These are phyloP conservation scores for Glaucopsyche alexis DNA, from an alignment of 2,888 invertebrate genomes.

Conservation along the genomic window DNA sequence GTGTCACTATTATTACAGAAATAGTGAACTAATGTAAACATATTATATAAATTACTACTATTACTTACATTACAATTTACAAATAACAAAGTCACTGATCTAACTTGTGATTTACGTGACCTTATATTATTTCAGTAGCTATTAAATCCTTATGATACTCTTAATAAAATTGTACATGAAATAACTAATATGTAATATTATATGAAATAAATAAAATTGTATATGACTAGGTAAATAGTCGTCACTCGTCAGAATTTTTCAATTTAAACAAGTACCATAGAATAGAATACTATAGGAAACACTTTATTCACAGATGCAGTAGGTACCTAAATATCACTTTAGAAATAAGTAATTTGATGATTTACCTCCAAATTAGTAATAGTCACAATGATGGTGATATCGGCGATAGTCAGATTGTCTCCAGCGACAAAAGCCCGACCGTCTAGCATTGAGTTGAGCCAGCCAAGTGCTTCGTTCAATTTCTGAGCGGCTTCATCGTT, in stretches of 20 bases:
- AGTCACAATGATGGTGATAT: conserved; percentile 81
- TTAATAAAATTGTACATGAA: background rate
- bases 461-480: conserved; percentile 80
- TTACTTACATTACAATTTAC: too few species aligned
- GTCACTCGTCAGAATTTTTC: too few species aligned
- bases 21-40: too few species aligned
- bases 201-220: too few species aligned
- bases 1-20: background rate
- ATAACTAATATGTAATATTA: too few species aligned
- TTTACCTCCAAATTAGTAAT: conserved; percentile 81
- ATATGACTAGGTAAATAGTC: too few species aligned
- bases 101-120: background rate
- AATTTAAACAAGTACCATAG: too few species aligned
- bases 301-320: too few species aligned
- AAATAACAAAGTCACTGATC: too few species aligned
- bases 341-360: conserved; percentile 28
- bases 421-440: conserved; percentile 84
- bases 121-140: conserved; percentile 1
- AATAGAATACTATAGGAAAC: too few species aligned
- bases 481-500: conserved; percentile 70
- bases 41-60: too few species aligned
- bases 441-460: conserved; percentile 79
- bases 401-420: conserved; percentile 84
- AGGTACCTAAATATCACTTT: too few species aligned
- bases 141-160: background rate